A percentile compares a stretch with the other conserved stretches of the same genome.
These are phyloP conservation scores for Drosophila recens DNA, from an alignment of 2,888 invertebrate species.

Conservation along the genomic window DNA sequence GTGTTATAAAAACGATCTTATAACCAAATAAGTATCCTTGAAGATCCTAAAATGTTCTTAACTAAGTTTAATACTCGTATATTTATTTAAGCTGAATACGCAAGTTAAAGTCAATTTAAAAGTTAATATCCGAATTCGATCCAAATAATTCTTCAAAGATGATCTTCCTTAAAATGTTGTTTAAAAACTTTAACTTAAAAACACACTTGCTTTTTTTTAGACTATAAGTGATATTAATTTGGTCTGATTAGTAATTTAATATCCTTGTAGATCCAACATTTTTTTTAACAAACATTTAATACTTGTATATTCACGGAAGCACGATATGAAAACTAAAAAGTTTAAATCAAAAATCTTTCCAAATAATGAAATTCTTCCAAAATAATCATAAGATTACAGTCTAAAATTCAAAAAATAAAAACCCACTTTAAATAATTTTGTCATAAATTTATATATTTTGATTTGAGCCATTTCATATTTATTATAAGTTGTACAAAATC, in stretches of 20 bases:
- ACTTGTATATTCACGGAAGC: background rate
- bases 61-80: too few species aligned
- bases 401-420: background rate
- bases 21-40: too few species aligned
- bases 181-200: too few species aligned
- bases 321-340: background rate
- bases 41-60: too few species aligned
- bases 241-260: background rate
- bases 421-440: background rate
- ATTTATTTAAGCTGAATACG: too few species aligned
- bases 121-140: too few species aligned
- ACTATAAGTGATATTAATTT: too few species aligned
- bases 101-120: too few species aligned
- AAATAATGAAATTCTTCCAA: background rate
- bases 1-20: too few species aligned
- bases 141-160: too few species aligned
- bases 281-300: background rate
- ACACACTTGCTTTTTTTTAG: too few species aligned
- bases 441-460: constrained; percentile 37
- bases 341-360: background rate
- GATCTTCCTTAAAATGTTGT: too few species aligned
- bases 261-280: background rate
- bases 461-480: constrained; percentile 13
- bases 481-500: constrained; percentile 18
- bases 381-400: background rate